These are phyloP conservation scores for Brachionus sp. DNA, from an alignment of 1,140 invertebrate species.

Conservation along the genomic window DNA sequence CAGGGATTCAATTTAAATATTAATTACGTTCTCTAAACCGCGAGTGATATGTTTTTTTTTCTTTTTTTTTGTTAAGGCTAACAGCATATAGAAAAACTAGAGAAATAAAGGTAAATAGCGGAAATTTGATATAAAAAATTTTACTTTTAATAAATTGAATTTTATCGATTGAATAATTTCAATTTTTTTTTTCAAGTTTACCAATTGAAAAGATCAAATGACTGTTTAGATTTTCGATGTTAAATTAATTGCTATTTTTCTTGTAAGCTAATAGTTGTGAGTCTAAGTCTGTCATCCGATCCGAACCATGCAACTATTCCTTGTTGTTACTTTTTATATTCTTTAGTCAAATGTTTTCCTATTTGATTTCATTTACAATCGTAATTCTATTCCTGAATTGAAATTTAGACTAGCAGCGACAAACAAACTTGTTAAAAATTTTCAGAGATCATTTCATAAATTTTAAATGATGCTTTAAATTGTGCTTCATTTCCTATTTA, in stretches of 20 bases:
- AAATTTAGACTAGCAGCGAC: slow-evolving; percentile 11
- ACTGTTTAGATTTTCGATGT: slow-evolving; percentile 16
- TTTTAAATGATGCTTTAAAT: not conserved
- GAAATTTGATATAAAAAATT: not conserved
- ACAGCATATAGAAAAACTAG: not conserved
- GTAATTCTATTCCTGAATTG: slow-evolving; percentile 25
- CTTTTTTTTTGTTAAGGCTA: not conserved
- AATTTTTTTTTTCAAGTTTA: slow-evolving; percentile 21
- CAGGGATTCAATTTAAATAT: slow-evolving; percentile 4
- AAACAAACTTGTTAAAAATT: not conserved
- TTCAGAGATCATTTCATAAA: slow-evolving; percentile 1
- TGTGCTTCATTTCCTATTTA: not conserved
- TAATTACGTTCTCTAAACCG: not conserved
- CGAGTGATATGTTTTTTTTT: not conserved
- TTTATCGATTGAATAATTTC: slow-evolving; percentile 39
- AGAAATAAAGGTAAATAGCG: not conserved
- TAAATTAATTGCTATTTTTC: not conserved
- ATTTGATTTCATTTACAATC: slow-evolving; percentile 19
- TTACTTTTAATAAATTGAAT: slow-evolving; percentile 4
- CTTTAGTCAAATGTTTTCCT: slow-evolving; percentile 37
- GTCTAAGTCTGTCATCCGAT: slow-evolving; percentile 1
- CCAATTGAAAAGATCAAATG: slow-evolving; percentile 27
- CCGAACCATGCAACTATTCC: slow-evolving; percentile 9
- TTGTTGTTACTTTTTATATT: not conserved
- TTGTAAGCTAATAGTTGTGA: slow-evolving; percentile 13